Conservation (phyloP, 2,888 invertebrate genomes). For the Conops quadrifasciatus region DNA sequence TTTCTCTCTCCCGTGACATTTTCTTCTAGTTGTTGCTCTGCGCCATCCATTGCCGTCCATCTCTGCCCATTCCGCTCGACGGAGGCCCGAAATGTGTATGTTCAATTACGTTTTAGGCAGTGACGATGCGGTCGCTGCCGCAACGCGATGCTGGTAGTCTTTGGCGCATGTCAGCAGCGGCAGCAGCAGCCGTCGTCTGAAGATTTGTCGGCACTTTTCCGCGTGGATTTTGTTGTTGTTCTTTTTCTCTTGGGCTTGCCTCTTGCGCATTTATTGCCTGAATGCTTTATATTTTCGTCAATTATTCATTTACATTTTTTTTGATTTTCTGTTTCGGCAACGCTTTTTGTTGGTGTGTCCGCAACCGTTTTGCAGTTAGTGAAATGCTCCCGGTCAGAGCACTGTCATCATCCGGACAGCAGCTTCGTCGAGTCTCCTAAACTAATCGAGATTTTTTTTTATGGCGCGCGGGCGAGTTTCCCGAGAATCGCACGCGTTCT, state of each 20-base stretch:
- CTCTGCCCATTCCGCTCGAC: too few species aligned
- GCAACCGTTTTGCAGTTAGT: slow-evolving; percentile 51
- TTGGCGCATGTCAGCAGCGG: slow-evolving; percentile 23
- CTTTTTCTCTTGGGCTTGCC: slow-evolving; percentile 1
- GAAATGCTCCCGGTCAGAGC: slow-evolving; percentile 58
- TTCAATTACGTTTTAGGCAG: too few species aligned
- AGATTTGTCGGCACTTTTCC: slow-evolving; percentile 25
- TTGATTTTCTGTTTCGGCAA: slow-evolving; percentile 31
- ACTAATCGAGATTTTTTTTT: slow-evolving; percentile 24
- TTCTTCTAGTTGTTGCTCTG: neutral
- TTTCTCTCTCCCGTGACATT: slow-evolving; percentile 4
- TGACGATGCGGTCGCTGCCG: neutral
- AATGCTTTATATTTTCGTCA: slow-evolving; percentile 21
- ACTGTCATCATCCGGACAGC: slow-evolving; percentile 39
- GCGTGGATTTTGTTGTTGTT: neutral
- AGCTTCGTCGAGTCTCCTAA: neutral
- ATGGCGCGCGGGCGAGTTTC: slow-evolving; percentile 40
- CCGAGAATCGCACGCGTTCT: slow-evolving; percentile 39
- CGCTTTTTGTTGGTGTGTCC: slow-evolving; percentile 10
- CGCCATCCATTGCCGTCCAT: neutral
- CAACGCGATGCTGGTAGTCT: slow-evolving; percentile 20
- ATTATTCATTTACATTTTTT: slow-evolving; percentile 26
- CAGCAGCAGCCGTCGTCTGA: slow-evolving; percentile 15
- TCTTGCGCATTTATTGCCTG: neutral
- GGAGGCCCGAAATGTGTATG: too few species aligned